Evolutionary conservation across 92 coral and sea anemone genomes (phyloP), one percentile per base, ranked within the genome.

Genomic region (Anthopleura xanthogrammica): DNA sequence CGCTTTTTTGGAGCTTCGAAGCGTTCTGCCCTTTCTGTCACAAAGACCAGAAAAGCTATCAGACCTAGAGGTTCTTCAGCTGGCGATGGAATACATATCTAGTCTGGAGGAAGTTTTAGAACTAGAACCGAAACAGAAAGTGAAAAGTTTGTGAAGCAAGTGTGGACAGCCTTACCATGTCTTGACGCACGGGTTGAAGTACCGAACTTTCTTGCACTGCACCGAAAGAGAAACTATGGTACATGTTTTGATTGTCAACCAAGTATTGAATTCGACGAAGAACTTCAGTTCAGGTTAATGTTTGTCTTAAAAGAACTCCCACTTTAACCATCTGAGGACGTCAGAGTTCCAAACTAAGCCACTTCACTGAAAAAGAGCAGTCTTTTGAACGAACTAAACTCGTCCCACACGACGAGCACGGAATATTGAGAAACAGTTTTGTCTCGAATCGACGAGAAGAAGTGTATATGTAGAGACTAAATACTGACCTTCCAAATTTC

Each of bases 81-180:
- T 85, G 72, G 88, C 88, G 48, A 85, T 85, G 88, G 88, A 85
- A 20, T 85, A 85, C 60, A 85, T 85, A 17, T 68, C 88, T 48
- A 78, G 81, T 41, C 66, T 85, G 41, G 88, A 85, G 79, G 60
- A 79, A 71, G 81, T 85, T 0, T 55, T 85, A 40, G 83, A 79
- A 65, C 56, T 50, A 19, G 76, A 72, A 23, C 39, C 83, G 5
- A 68, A 85, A 68, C 46, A 60, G 13, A 20, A 40, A 9, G 82
- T n/a, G 36, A 77, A 74, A 62, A 80, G 22, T 41, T 62, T 71
- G 14, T 80, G 83, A 80, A 62, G 73, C n/a, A 64, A 29, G 29
- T 22, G 50, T 19, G 52, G 70, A 41, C 65, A 58, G 50, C 13
- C 48, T 64, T 80, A 5, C 17, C 12, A 23, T 43, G 14, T 75